These are phyloP conservation scores for Galerucella calmariensis DNA, from an alignment of 2,888 invertebrate species.

Conservation along the genomic window DNA sequence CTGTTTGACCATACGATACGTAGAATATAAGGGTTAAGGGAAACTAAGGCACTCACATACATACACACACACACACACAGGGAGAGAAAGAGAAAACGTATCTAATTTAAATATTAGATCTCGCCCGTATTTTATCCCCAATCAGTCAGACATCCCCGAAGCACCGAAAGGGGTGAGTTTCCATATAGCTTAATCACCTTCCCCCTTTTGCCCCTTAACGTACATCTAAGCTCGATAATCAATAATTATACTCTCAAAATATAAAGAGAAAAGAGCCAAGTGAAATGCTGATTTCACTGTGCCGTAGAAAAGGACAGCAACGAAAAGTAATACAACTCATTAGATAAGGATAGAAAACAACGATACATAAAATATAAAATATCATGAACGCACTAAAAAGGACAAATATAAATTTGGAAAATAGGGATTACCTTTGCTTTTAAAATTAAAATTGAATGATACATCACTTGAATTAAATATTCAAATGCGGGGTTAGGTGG, in stretches of 20 bases:
- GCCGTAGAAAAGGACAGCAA: conserved; percentile 56
- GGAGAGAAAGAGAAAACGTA: conserved; percentile 48
- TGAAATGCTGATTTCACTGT: conserved; percentile 61
- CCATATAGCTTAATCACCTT: conserved; percentile 71
- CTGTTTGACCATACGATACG: conserved; percentile 40
- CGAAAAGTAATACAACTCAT: conserved; percentile 7
- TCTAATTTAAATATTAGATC: conserved; percentile 66
- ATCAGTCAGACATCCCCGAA: conserved; percentile 62
- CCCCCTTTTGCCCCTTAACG: conserved; percentile 60
- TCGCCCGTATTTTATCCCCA: conserved; percentile 64
- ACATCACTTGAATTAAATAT: conserved; percentile 5
- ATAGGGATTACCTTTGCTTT: not conserved
- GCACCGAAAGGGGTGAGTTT: conserved; percentile 67
- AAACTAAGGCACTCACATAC: conserved; percentile 43
- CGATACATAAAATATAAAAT: conserved; percentile 35
- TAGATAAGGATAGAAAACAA: conserved; percentile 17
- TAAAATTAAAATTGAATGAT: conserved; percentile 8
- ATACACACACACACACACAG: conserved; percentile 33
- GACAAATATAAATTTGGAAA: not conserved
- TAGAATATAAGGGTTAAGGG: conserved; percentile 40
- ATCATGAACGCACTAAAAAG: conserved; percentile 10
- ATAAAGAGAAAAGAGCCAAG: conserved; percentile 67
- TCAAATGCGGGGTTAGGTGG: not conserved
- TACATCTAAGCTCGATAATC: conserved; percentile 68
- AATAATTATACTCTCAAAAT: conserved; percentile 72